Percentiles rank a stretch among this genome's conserved stretches.
Evolutionary conservation across 2,888 invertebrate genomes (phyloP).

Genomic region (Tenthredo amoena): DNA sequence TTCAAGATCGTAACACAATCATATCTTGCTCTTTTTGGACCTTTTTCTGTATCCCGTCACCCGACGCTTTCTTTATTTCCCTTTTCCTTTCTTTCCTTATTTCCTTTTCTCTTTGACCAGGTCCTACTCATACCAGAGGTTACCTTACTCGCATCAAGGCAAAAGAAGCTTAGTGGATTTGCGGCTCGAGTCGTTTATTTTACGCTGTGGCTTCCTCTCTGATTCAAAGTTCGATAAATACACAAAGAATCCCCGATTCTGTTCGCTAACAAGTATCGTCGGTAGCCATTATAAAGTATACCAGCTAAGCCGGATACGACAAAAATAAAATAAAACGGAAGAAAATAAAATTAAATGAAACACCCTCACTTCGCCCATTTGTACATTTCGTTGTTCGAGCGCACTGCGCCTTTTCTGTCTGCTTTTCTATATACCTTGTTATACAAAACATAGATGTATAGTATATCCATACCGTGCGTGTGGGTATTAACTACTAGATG

Average conservation of each 20-base stretch:
- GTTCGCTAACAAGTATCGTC: constrained; percentile 35
- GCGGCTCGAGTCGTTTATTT: constrained; percentile 40
- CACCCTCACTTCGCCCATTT: background rate
- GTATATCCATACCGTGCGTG: background rate
- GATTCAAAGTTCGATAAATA: constrained; percentile 26
- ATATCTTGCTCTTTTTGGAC: background rate
- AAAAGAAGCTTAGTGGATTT: constrained; percentile 50
- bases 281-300: background rate
- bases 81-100: background rate
- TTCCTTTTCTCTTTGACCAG: background rate
- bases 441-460: background rate
- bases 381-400: background rate
- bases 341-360: background rate
- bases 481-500: background rate
- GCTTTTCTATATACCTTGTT: background rate
- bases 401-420: constrained; percentile 14
- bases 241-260: background rate
- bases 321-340: background rate
- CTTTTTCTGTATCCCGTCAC: background rate
- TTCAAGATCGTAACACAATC: background rate
- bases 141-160: constrained; percentile 21
- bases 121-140: background rate
- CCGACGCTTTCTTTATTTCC: background rate
- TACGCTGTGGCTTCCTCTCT: constrained; percentile 35
- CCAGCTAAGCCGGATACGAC: background rate